Evolutionary conservation across 2,797 vertebrate species (phyloP).

Genomic region (Selene dorsalis): DNA sequence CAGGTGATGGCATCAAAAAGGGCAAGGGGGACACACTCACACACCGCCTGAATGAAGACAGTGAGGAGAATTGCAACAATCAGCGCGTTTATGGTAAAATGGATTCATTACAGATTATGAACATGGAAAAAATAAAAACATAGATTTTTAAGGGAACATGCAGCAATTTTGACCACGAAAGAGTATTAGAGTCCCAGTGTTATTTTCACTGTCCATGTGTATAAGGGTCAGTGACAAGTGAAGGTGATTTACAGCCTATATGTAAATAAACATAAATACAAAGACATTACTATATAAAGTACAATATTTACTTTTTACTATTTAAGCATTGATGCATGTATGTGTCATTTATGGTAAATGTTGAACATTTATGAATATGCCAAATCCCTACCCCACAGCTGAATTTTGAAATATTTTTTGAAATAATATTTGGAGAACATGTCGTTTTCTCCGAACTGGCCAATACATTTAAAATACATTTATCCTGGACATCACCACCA

Average conservation of each 20-base stretch:
- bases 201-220: no score
- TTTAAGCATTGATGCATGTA: neutral
- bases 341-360: neutral
- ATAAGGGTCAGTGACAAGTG: no score
- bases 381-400: neutral
- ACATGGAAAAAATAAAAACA: no score
- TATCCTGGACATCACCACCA: slow-evolving; percentile 35
- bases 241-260: no score
- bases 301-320: neutral
- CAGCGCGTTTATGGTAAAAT: neutral
- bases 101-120: neutral
- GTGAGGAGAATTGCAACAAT: neutral
- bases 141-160: no score
- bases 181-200: no score
- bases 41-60: slow-evolving; percentile 87
- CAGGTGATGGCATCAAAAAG: slow-evolving; percentile 96
- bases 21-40: slow-evolving; percentile 87
- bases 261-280: no score
- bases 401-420: neutral
- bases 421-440: no score
- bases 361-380: neutral
- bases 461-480: slow-evolving; percentile 9
- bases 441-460: neutral
- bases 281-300: no score
- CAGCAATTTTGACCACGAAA: no score